phyloP scores from a whole-genome alignment of 2,113 vertebrate species.

The Thalassarche chlororhynchos region DNA sequence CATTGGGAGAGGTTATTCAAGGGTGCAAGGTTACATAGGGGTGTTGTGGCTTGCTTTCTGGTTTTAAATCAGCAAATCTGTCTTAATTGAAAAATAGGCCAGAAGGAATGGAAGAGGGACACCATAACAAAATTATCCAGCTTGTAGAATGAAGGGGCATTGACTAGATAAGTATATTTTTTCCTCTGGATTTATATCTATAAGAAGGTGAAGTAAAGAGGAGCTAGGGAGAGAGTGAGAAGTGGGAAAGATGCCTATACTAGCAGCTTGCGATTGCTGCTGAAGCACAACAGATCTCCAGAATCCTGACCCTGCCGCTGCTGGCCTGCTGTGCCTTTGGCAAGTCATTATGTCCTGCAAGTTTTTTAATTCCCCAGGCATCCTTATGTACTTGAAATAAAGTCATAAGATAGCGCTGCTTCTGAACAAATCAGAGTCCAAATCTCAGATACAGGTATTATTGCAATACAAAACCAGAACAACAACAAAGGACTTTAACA shows the following conservation, averaged over 20 bases:
- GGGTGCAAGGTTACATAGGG: not conserved
- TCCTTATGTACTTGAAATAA: slow-evolving; percentile 14
- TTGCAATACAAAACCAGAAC: not conserved
- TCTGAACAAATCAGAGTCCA: not conserved
- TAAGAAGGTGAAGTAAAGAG: not conserved
- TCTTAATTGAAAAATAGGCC: not conserved
- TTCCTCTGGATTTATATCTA: not conserved
- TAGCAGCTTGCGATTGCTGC: not conserved
- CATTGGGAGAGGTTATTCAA: not conserved
- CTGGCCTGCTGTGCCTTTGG: slow-evolving; percentile 21
- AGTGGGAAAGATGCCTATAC: not conserved
- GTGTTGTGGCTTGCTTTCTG: not conserved
- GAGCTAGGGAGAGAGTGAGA: not conserved
- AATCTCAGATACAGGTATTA: not conserved
- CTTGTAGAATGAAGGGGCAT: not conserved
- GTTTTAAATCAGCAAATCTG: not conserved
- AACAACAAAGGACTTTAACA: not conserved
- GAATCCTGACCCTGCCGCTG: not conserved
- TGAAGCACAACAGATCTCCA: not conserved
- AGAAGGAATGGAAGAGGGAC: not conserved
- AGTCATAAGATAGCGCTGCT: not conserved
- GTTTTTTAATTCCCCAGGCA: not conserved
- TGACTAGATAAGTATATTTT: not conserved
- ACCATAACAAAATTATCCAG: not conserved
- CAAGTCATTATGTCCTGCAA: not conserved